Conservation (phyloP, 1,140 invertebrate species). For the Nomia melanderi region DNA sequence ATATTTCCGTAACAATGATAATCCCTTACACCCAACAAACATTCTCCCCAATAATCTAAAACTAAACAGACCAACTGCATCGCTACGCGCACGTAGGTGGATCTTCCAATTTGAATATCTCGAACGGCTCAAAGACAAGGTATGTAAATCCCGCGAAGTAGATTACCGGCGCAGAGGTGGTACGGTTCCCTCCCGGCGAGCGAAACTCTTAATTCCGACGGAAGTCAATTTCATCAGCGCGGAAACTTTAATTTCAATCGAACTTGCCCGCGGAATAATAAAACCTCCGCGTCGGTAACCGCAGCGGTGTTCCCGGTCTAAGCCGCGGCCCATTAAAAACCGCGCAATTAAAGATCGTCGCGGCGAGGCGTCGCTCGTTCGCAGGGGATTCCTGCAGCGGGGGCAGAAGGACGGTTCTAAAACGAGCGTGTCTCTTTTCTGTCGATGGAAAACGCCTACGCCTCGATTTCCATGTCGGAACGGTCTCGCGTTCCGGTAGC, state of each 20-base stretch:
- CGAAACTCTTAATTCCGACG: slow-evolving; percentile 17
- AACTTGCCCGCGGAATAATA: slow-evolving; percentile 48
- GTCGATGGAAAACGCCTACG: background rate
- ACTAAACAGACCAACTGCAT: background rate
- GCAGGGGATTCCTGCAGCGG: background rate
- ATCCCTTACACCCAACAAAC: background rate
- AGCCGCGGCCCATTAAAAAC: slow-evolving; percentile 26
- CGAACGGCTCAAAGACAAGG: slow-evolving; percentile 32
- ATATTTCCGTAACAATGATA: background rate
- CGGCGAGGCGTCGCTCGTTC: no score
- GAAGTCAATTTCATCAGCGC: slow-evolving; percentile 43
- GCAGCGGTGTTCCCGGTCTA: background rate
- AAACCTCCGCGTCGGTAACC: background rate
- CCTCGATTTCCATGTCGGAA: slow-evolving; percentile 24
- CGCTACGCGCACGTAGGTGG: background rate
- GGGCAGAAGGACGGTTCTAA: no score
- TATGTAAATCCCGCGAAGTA: slow-evolving; percentile 47
- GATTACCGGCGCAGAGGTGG: slow-evolving; percentile 31
- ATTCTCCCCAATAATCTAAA: background rate
- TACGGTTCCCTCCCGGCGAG: slow-evolving; percentile 1
- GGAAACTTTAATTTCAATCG: slow-evolving; percentile 53
- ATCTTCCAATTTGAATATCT: background rate
- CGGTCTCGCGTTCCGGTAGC: background rate
- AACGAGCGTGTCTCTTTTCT: background rate
- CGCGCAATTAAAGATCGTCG: slow-evolving; percentile 14